A percentile compares a stretch with the other conserved stretches of the same genome.
Evolutionary conservation across 2,113 vertebrate species (phyloP).

Genomic region (Chauna torquata): DNA sequence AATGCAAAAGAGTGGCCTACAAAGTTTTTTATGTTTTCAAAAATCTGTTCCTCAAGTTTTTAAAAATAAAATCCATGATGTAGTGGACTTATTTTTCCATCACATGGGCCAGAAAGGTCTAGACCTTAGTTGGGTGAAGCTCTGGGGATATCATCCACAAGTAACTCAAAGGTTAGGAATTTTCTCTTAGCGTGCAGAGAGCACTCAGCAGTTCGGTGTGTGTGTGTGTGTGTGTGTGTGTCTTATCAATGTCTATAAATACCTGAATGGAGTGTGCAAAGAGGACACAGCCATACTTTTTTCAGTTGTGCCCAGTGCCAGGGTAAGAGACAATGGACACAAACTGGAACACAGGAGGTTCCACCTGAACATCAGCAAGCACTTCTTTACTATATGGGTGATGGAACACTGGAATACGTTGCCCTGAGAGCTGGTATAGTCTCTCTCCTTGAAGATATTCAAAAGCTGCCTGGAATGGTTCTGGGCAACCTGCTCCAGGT

Average conservation of each 20-base stretch:
- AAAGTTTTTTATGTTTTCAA: neutral
- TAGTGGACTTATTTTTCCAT: neutral
- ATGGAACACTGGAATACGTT: neutral
- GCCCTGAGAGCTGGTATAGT: neutral
- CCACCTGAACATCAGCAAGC: neutral
- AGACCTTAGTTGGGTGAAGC: neutral
- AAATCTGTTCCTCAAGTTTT: neutral
- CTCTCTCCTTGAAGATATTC: neutral
- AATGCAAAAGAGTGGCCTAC: neutral
- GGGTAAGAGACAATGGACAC: neutral
- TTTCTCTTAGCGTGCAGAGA: neutral
- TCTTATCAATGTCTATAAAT: neutral
- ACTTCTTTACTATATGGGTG: neutral
- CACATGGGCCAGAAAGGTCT: neutral
- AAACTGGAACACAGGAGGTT: neutral
- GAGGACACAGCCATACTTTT: neutral
- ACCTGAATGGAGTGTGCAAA: neutral
- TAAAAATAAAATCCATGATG: neutral
- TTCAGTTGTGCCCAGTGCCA: neutral
- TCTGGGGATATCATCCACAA: neutral
- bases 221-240: neutral
- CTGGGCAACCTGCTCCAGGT: neutral
- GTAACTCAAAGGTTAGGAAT: neutral
- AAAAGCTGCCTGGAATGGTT: neutral
- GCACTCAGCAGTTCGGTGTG: neutral